Evolutionary conservation across 2,797 vertebrate species (phyloP).

Genomic region (Rhadinocentrus ornatus): DNA sequence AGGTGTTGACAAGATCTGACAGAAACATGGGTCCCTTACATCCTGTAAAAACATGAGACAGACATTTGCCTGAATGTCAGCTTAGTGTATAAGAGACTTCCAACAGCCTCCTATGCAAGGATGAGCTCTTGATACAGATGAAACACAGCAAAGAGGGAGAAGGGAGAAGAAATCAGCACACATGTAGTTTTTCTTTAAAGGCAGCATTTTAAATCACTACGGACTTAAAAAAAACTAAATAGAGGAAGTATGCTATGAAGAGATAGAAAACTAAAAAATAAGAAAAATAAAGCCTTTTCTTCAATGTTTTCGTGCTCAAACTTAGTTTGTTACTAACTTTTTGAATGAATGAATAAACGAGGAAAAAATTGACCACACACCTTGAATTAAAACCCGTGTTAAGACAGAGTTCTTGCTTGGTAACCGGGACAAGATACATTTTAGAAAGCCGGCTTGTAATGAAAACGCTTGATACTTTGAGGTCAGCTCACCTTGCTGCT

Average conservation of each 20-base stretch:
- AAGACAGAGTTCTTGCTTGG: too few relatives aligned
- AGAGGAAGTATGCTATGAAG: background rate
- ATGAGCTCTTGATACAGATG: background rate
- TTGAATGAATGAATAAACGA: too few relatives aligned
- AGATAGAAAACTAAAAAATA: too few relatives aligned
- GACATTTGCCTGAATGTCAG: background rate
- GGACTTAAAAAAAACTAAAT: conserved; percentile 1
- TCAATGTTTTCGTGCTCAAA: background rate
- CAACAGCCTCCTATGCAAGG: background rate
- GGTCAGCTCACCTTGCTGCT: conserved; percentile 93
- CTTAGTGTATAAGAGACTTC: background rate
- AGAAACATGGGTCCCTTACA: background rate
- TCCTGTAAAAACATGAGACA: too few relatives aligned
- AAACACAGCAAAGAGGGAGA: background rate
- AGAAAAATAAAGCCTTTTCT: background rate
- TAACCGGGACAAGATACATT: background rate
- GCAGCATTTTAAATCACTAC: background rate
- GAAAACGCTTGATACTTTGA: too few relatives aligned
- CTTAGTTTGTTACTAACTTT: background rate
- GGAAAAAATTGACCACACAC: too few relatives aligned
- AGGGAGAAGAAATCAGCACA: background rate
- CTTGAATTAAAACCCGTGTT: too few relatives aligned
- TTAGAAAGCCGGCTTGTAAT: background rate
- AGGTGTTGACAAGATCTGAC: background rate
- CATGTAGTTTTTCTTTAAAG: background rate